Conservation (phyloP, 2,888 invertebrate genomes). For the Muschampia plurimacula region DNA sequence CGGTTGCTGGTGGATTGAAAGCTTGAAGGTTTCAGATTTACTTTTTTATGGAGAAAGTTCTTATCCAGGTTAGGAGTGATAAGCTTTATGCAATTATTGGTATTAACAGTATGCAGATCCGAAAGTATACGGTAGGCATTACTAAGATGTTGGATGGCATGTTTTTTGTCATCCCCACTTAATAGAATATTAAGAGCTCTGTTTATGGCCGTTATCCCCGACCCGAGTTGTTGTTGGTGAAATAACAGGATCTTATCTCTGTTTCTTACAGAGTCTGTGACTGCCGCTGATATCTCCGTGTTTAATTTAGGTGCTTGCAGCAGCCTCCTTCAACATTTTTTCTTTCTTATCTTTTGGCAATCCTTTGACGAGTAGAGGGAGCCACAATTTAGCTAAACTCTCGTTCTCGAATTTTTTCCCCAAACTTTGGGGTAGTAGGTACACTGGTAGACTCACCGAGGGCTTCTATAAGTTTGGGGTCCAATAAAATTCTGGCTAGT, state of each 20-base stretch:
- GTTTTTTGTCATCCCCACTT: slow-evolving; percentile 24
- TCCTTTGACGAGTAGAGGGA: slow-evolving; percentile 40
- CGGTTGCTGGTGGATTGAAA: background rate
- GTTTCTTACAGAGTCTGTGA: slow-evolving; percentile 1
- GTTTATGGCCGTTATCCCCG: slow-evolving; percentile 38
- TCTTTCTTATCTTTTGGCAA: slow-evolving; percentile 40
- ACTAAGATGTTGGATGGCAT: slow-evolving; percentile 34
- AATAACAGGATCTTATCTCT: slow-evolving; percentile 37
- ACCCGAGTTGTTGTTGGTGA: slow-evolving; percentile 42
- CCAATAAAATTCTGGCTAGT: slow-evolving; percentile 1
- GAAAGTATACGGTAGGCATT: slow-evolving; percentile 39
- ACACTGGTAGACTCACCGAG: slow-evolving; percentile 36
- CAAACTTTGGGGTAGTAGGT: slow-evolving; percentile 32
- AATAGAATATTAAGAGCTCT: slow-evolving; percentile 30
- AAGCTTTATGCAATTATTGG: slow-evolving; percentile 38
- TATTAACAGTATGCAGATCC: slow-evolving; percentile 37
- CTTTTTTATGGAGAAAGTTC: slow-evolving; percentile 32
- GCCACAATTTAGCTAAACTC: slow-evolving; percentile 37
- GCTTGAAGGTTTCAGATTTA: background rate
- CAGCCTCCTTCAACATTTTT: slow-evolving; percentile 32
- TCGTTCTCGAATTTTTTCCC: slow-evolving; percentile 40
- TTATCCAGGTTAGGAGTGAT: slow-evolving; percentile 44
- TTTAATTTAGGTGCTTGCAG: slow-evolving; percentile 41
- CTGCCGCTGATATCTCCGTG: slow-evolving; percentile 41
- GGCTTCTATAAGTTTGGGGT: slow-evolving; percentile 39